Conservation (phyloP, 2,888 invertebrate genomes). For the Atherix ibis region DNA sequence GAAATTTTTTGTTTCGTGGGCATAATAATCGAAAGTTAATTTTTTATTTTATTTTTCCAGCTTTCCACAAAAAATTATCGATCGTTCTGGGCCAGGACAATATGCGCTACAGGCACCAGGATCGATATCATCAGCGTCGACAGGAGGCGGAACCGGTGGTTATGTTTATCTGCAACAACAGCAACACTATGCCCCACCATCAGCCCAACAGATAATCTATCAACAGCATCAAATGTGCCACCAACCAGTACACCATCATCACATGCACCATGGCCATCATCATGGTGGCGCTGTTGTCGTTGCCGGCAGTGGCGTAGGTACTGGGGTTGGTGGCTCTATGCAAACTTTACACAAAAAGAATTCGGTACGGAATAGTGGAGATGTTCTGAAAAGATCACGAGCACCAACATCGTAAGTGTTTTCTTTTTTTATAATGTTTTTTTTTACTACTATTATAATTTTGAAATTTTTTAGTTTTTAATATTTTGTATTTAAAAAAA, state of each 20-base stretch:
- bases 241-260: conserved; percentile 24
- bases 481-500: too few relatives aligned
- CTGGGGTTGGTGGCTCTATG: conserved; percentile 16
- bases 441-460: not conserved
- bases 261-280: conserved; percentile 23
- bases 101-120: conserved; percentile 20
- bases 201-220: conserved; percentile 10
- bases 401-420: conserved; percentile 49
- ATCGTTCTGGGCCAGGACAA: conserved; percentile 29
- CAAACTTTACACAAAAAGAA: conserved; percentile 47
- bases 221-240: conserved; percentile 25
- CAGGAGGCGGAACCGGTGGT: conserved; percentile 19
- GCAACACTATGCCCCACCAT: conserved; percentile 19
- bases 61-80: conserved; percentile 32
- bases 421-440: not conserved
- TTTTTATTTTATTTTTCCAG: conserved; percentile 18
- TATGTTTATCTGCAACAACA: conserved; percentile 31
- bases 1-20: too few relatives aligned
- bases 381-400: conserved; percentile 47
- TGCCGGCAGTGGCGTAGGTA: conserved; percentile 22
- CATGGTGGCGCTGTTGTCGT: conserved; percentile 31
- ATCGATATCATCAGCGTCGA: conserved; percentile 18
- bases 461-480: too few relatives aligned
- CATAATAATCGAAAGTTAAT: too few relatives aligned
- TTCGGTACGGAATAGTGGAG: conserved; percentile 43